These are phyloP conservation scores for Crocallis elinguaria DNA, from an alignment of 2,888 invertebrate species.

Conservation along the genomic window DNA sequence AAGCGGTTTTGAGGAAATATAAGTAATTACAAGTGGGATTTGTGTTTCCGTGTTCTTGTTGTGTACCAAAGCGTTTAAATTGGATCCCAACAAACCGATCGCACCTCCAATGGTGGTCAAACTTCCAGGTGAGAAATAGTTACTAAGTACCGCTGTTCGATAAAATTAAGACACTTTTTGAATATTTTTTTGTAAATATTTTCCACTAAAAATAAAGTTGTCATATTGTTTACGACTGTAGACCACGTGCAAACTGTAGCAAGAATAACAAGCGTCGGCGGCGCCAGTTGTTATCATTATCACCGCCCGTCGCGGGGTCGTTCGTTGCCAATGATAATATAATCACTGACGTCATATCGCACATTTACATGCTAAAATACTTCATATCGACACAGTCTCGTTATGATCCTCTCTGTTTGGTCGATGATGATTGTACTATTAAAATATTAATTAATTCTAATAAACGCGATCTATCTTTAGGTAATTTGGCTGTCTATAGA, in stretches of 20 bases:
- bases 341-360: constrained; percentile 45
- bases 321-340: constrained; percentile 52
- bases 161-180: constrained; percentile 19
- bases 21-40: constrained; percentile 76
- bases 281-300: constrained; percentile 63
- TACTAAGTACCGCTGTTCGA: constrained; percentile 11
- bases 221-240: constrained; percentile 46
- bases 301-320: constrained; percentile 51
- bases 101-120: constrained; percentile 83
- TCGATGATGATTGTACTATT: too few relatives aligned
- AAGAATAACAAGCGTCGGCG: constrained; percentile 49
- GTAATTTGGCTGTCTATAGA: too few relatives aligned
- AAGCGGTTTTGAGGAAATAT: constrained; percentile 83
- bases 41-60: constrained; percentile 78
- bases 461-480: too few relatives aligned
- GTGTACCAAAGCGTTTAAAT: constrained; percentile 76
- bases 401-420: not conserved
- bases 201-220: constrained; percentile 29
- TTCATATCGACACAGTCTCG: constrained; percentile 2
- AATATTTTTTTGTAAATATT: not conserved
- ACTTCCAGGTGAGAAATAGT: constrained; percentile 74
- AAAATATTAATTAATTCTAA: too few relatives aligned
- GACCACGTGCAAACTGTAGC: constrained; percentile 45
- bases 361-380: constrained; percentile 24
- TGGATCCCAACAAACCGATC: constrained; percentile 79